These are phyloP conservation scores for Myotis pilosus DNA, from an alignment of 2,797 vertebrate species.

Conservation along the genomic window DNA sequence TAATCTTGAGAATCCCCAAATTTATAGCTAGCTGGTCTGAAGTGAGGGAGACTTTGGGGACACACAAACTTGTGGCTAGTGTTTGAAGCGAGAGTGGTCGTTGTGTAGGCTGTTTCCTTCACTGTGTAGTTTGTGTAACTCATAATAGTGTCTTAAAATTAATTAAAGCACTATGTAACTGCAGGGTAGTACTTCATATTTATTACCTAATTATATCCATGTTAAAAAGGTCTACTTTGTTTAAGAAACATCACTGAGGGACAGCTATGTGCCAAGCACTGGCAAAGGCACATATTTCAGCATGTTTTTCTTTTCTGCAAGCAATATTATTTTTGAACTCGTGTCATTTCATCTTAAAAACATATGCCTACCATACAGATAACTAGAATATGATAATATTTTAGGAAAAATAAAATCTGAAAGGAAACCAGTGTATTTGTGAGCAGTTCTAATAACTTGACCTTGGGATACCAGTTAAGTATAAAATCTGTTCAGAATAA, in stretches of 20 bases:
- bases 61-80: not conserved
- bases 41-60: not conserved
- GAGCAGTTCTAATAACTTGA: slow-evolving; percentile 18
- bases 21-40: not conserved
- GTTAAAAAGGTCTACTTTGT: not conserved
- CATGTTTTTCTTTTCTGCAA: not conserved
- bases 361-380: not conserved
- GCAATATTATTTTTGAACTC: not conserved
- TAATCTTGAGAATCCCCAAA: not conserved
- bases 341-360: not conserved
- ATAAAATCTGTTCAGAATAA: not conserved
- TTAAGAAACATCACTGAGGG: not conserved
- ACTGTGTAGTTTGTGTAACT: not conserved
- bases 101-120: not conserved
- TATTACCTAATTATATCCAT: not conserved
- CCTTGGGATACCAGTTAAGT: not conserved
- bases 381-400: slow-evolving; percentile 1
- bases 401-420: not conserved
- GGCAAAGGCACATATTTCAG: not conserved
- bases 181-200: not conserved
- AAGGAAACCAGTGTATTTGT: not conserved
- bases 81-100: not conserved
- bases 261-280: not conserved
- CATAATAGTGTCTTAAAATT: not conserved
- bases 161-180: not conserved